Evolutionary conservation across 2,113 vertebrate species (phyloP), one percentile per base, ranked within the genome.

Genomic region (Pan paniscus): DNA sequence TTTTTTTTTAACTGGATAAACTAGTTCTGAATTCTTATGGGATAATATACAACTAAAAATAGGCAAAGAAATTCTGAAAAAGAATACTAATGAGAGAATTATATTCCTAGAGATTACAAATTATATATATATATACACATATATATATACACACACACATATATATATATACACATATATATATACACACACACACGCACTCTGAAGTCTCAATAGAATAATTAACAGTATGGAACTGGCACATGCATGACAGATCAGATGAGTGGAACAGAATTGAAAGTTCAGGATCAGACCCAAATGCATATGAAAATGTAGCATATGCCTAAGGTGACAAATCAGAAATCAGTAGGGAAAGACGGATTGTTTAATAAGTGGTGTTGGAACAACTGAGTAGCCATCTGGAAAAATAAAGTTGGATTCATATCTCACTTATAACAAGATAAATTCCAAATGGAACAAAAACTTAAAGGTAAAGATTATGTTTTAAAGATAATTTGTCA

Each of bases 341-440:
- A 93, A 75, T 96, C 88, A 83, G 48, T 46, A 43, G 18, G 27
- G 52, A 86, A 84, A 87, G n/a, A 93, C 82, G 9, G 48, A 75
- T 79, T 87, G 59, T 68, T 86, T 83, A 92, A 73, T 75, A 72
- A 89, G 59, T 43, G 38, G 64, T n/a, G 27, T 76, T 88, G 43
- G 35, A 97, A 87, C 80, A 80, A 95, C 10, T 67, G 46, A 18
- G 46, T 52, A 92, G 64, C 43, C 76, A 55, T 72, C 70, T 92
- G 43, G 72, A 84, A 95, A 93, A 83, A 73, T 78, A 68, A 89
- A 67, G 32, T 86, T 95, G 35, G 88, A 89, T 87, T 57, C 16
- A 22, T 85, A 70, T 84, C 80, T 95, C 70, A 87, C 61, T 92
- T 88, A 96, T 67, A 89, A 61, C 32, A 96, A 89, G 38, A 84